These are phyloP conservation scores for Paedocypris micromegethes DNA, from an alignment of 2,797 vertebrate species.

Conservation along the genomic window DNA sequence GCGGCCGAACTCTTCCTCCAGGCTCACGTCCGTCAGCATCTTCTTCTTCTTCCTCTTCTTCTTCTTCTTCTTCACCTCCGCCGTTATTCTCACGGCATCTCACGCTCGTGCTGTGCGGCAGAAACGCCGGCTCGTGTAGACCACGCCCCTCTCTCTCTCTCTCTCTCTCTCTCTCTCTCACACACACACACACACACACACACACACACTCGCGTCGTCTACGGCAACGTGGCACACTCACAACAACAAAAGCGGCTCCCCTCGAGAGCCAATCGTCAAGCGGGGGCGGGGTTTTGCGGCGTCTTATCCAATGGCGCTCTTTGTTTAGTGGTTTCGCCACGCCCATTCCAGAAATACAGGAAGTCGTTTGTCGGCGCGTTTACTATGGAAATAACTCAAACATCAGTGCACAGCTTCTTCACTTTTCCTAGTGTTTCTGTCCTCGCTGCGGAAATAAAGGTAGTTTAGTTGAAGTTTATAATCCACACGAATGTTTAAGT, in stretches of 20 bases:
- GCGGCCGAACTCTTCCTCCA: slow-evolving; percentile 87
- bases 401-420: no score
- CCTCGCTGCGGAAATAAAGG: no score
- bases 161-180: no score
- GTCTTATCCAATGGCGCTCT: slow-evolving; percentile 46
- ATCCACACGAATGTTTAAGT: no score
- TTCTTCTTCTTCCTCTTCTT: slow-evolving; percentile 51
- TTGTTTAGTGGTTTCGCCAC: slow-evolving; percentile 1
- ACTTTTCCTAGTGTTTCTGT: no score
- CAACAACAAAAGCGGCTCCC: slow-evolving; percentile 2
- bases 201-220: slow-evolving; percentile 38
- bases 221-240: slow-evolving; percentile 70
- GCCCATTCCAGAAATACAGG: slow-evolving; percentile 6
- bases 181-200: no score
- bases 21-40: slow-evolving; percentile 80
- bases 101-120: slow-evolving; percentile 6
- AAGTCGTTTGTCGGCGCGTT: slow-evolving; percentile 14
- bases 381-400: neutral
- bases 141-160: no score
- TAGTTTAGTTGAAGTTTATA: no score
- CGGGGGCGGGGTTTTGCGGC: neutral
- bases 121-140: neutral
- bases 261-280: slow-evolving; percentile 48
- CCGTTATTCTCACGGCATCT: slow-evolving; percentile 18
- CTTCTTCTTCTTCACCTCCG: slow-evolving; percentile 4